Evolutionary conservation across 2,888 invertebrate genomes (phyloP).

Genomic region (Athalia cordata): DNA sequence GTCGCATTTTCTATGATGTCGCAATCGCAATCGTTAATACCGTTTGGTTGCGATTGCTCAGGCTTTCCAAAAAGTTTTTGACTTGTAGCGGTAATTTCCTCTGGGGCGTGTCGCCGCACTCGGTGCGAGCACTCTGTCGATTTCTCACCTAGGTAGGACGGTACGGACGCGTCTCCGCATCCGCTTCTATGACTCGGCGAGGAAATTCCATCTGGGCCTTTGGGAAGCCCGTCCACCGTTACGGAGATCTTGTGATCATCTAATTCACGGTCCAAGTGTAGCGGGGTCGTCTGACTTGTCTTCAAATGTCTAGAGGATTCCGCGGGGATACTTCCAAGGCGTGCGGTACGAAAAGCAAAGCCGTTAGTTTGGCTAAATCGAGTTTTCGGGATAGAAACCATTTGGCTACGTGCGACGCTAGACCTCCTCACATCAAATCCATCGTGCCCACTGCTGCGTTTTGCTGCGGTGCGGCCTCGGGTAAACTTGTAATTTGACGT

Average conservation of each 20-base stretch:
- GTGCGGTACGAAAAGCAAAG: constrained; percentile 51
- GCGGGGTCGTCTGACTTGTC: not conserved
- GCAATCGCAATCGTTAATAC: constrained; percentile 48
- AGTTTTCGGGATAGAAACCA: constrained; percentile 31
- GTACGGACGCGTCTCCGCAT: too few species aligned
- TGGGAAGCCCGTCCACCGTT: not conserved
- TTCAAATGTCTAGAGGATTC: constrained; percentile 58
- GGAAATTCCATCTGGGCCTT: not conserved
- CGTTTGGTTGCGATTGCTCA: constrained; percentile 26
- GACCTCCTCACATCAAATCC: not conserved
- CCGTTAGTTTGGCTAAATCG: not conserved
- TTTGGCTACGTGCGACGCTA: not conserved
- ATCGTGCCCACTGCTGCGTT: not conserved
- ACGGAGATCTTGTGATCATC: not conserved
- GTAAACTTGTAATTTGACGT: constrained; percentile 17
- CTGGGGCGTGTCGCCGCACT: too few species aligned
- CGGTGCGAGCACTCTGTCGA: too few species aligned
- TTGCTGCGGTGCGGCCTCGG: not conserved
- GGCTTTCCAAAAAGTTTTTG: too few species aligned
- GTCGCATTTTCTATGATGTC: constrained; percentile 28
- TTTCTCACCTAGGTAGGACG: too few species aligned
- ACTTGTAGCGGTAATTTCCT: too few species aligned
- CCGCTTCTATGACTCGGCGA: not conserved
- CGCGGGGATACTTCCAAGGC: constrained; percentile 63
- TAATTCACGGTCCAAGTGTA: not conserved